A percentile compares a stretch with the other conserved stretches of the same genome.
Evolutionary conservation across 2,113 vertebrate species (phyloP).

Genomic region (Ondatra zibethicus): DNA sequence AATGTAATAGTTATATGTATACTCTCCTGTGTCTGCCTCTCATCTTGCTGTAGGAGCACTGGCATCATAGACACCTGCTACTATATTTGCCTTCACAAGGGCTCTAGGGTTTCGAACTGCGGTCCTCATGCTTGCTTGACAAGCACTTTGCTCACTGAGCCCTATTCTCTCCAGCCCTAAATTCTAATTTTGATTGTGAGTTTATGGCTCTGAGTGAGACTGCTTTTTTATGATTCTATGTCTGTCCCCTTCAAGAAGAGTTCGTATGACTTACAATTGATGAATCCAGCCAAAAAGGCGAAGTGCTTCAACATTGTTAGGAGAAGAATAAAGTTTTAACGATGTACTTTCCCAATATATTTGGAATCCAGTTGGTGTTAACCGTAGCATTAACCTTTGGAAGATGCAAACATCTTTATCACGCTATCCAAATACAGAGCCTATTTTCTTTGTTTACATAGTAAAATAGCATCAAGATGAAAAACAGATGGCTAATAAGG

Average conservation of each 20-base stretch:
- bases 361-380: slow-evolving; percentile 58
- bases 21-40: neutral
- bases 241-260: slow-evolving; percentile 10
- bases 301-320: neutral
- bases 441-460: slow-evolving; percentile 44
- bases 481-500: slow-evolving; percentile 26
- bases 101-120: neutral
- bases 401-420: slow-evolving; percentile 61
- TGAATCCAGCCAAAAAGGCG: slow-evolving; percentile 21
- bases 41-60: neutral
- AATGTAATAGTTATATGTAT: neutral
- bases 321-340: slow-evolving; percentile 69
- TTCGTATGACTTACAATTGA: neutral
- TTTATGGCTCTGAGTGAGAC: neutral
- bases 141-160: neutral
- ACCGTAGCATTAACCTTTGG: slow-evolving; percentile 50
- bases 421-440: slow-evolving; percentile 9
- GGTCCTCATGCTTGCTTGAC: neutral
- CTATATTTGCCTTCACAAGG: neutral
- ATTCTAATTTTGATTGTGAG: neutral
- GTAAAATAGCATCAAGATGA: slow-evolving; percentile 51
- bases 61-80: neutral
- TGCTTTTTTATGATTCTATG: neutral
- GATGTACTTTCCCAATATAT: slow-evolving; percentile 46
- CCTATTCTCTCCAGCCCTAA: neutral